Conservation (phyloP, 2,113 vertebrate species). For the Mirza zaza region DNA sequence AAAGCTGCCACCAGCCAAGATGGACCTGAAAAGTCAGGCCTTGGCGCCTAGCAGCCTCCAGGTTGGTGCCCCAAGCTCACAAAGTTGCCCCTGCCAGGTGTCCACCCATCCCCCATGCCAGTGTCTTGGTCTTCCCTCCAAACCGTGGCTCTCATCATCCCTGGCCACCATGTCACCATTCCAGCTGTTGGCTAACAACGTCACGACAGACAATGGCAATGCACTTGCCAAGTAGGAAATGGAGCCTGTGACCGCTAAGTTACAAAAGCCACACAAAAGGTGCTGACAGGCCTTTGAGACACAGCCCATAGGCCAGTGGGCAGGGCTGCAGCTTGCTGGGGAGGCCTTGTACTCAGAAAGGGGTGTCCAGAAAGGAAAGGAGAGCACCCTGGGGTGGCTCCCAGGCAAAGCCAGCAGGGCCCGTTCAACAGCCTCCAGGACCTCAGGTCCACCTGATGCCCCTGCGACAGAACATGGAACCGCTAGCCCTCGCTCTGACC, state of each 20-base stretch:
- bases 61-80: accelerated
- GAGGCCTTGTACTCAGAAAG: not conserved
- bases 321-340: not conserved
- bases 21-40: not conserved
- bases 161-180: not conserved
- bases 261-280: not conserved
- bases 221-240: not conserved
- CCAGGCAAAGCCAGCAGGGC: not conserved
- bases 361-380: accelerated
- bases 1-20: not conserved
- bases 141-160: not conserved
- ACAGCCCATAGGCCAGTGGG: not conserved
- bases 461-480: accelerated
- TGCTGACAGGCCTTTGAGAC: not conserved
- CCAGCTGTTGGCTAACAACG: not conserved
- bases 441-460: not conserved
- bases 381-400: accelerated
- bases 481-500: not conserved
- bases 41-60: not conserved
- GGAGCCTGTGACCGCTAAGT: accelerated
- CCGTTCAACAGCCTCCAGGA: not conserved
- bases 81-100: accelerated
- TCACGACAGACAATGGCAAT: not conserved
- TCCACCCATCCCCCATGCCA: not conserved
- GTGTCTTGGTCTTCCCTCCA: not conserved